These are phyloP conservation scores for Oasisia sp. DNA, from an alignment of 2,888 invertebrate genomes.

Conservation along the genomic window DNA sequence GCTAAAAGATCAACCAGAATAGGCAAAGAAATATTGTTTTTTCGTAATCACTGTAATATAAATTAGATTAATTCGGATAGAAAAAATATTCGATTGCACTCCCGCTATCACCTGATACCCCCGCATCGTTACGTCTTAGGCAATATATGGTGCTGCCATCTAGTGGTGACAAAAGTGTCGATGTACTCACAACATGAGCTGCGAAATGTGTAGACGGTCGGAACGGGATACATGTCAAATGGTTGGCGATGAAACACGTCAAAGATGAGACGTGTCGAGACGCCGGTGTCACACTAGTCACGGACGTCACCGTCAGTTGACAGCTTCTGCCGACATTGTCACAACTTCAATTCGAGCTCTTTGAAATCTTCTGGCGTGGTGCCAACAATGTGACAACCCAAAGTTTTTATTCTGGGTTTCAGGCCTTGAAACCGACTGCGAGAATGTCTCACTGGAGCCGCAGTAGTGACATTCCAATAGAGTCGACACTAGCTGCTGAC, in stretches of 20 bases:
- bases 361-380: neutral
- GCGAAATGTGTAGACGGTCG: neutral
- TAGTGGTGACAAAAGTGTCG: neutral
- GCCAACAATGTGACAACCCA: slow-evolving; percentile 11
- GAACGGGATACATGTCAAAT: neutral
- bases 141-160: neutral
- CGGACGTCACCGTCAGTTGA: neutral
- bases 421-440: neutral
- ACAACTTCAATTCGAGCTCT: neutral
- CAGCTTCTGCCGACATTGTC: neutral
- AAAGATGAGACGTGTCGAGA: neutral
- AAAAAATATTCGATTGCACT: neutral
- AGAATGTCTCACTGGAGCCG: neutral
- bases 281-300: neutral
- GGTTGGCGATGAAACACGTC: neutral
- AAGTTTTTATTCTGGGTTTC: neutral
- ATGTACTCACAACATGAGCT: neutral
- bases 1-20: neutral
- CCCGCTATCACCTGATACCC: neutral
- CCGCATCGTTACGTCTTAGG: neutral
- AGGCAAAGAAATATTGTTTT: neutral
- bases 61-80: neutral
- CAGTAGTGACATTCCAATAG: neutral
- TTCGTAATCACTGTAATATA: neutral
- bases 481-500: neutral